Evolutionary conservation across 2,113 vertebrate species (phyloP), one percentile per base, ranked within the genome.

Genomic region (Lepisosteus oculatus): DNA sequence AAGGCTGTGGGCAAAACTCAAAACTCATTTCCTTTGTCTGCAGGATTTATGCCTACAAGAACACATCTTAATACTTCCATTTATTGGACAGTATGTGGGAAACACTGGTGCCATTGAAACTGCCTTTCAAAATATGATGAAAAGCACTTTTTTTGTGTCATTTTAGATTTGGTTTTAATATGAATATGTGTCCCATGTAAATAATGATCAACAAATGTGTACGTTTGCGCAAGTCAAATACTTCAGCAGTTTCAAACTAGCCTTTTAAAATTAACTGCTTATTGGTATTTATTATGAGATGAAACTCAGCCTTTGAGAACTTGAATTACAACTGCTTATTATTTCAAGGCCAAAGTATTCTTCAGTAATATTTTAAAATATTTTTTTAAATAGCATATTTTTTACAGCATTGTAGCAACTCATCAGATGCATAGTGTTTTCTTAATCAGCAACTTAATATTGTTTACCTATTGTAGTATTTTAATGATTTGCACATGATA

Each of bases 261-360:
- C 72, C 72, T 68, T 44, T 43, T 54, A 61, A 62, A 51, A 51
- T 5, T 6, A 51, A 51, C 47, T 51, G 47, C 47, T 51, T 9
- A 51, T 51, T 9, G 47, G 47, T 51, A 51, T 51, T 51, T 51
- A 51, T 51, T 29, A 55, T 43, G 43, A 73, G 13, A 68, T 13
- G 61, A 68, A 67, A 55, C 64, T 54, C 55, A 72, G 61, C 71
- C 66, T 73, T 68, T 73, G 61, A 73, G 72, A 73, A 73, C 74
- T 74, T 47, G 57, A 55, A 74, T 63, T 66, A 55, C 44, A 65
- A 56, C 61, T 42, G 8, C 57, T 62, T 41, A 43, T 76, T 15
- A 76, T 68, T 51, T 59, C 43, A 77, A 67, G 72, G 72, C 65
- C 67, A 72, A 78, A 78, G 77, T 72, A 64, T 72, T 75, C 63